Percentiles rank a stretch among this genome's conserved stretches.
These are phyloP conservation scores for Equus przewalskii DNA, from an alignment of 2,113 vertebrate genomes.

Conservation along the genomic window DNA sequence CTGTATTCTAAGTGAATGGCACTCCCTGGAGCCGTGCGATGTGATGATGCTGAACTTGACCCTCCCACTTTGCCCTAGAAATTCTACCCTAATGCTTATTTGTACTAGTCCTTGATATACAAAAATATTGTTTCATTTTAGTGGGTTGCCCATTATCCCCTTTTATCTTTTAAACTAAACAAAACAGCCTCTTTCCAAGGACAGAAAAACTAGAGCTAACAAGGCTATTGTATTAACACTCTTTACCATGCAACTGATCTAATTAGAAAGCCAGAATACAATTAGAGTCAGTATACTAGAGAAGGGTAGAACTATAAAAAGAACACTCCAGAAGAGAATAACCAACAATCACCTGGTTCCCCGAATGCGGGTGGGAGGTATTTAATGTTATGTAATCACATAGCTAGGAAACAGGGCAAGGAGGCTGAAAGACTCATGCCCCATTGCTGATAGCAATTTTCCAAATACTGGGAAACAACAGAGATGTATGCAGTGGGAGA, in stretches of 20 bases:
- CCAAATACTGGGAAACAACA: background rate
- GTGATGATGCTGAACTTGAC: background rate
- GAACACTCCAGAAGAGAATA: background rate
- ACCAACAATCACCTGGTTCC: background rate
- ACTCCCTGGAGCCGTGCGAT: background rate
- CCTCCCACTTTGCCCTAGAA: background rate
- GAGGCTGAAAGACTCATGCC: background rate
- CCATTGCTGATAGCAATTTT: background rate
- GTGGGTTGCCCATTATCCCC: background rate
- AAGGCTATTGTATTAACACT: background rate
- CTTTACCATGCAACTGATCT: background rate
- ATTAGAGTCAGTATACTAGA: background rate
- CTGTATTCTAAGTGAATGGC: background rate
- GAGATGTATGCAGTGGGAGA: background rate
- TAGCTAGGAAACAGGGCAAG: background rate
- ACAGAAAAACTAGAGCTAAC: background rate
- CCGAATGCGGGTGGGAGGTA: background rate
- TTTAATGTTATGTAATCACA: background rate
- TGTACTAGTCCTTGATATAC: background rate
- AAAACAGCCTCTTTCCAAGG: background rate
- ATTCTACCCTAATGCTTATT: background rate
- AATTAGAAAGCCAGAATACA: background rate
- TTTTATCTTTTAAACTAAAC: constrained; percentile 30
- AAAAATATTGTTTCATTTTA: background rate
- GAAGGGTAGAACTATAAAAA: background rate